These are phyloP conservation scores for Thaumetopoea pityocampa DNA, from an alignment of 1,140 invertebrate species.

Conservation along the genomic window DNA sequence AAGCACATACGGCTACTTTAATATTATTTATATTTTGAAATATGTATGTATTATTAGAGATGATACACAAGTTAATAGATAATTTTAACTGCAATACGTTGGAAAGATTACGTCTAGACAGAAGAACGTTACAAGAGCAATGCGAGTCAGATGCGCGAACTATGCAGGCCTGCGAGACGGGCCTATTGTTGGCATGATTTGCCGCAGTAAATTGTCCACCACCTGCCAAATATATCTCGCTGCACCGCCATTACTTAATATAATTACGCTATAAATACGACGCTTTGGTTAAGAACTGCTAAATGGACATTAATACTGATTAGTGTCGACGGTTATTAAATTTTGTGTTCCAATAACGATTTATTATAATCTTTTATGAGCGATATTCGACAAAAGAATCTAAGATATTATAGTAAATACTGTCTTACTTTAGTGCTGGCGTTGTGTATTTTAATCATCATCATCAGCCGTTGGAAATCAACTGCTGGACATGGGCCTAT, in stretches of 20 bases:
- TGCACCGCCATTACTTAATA: conserved; percentile 40
- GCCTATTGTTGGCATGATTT: conserved; percentile 67
- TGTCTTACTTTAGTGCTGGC: too few species aligned
- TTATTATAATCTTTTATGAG: too few species aligned
- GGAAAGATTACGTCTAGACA: conserved; percentile 69
- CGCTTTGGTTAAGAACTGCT: conserved; percentile 23
- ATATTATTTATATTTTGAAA: too few species aligned
- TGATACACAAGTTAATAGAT: too few species aligned
- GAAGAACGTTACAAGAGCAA: conserved; percentile 58
- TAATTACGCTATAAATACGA: conserved; percentile 49
- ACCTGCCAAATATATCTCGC: conserved; percentile 35
- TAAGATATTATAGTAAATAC: too few species aligned
- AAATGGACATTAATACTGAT: conserved; percentile 21
- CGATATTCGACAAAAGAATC: too few species aligned
- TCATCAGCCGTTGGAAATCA: too few species aligned
- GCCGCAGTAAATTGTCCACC: conserved; percentile 46
- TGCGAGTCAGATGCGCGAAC: conserved; percentile 32
- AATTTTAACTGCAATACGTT: conserved; percentile 39
- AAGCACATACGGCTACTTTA: too few species aligned
- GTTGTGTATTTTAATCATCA: too few species aligned
- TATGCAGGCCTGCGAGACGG: conserved; percentile 33
- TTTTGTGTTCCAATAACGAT: too few species aligned
- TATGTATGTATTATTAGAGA: too few species aligned
- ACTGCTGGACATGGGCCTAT: too few species aligned
- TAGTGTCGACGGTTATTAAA: conserved; percentile 11